phyloP scores from a whole-genome alignment of 2,888 invertebrate species.

The Teinopalpus imperialis region DNA sequence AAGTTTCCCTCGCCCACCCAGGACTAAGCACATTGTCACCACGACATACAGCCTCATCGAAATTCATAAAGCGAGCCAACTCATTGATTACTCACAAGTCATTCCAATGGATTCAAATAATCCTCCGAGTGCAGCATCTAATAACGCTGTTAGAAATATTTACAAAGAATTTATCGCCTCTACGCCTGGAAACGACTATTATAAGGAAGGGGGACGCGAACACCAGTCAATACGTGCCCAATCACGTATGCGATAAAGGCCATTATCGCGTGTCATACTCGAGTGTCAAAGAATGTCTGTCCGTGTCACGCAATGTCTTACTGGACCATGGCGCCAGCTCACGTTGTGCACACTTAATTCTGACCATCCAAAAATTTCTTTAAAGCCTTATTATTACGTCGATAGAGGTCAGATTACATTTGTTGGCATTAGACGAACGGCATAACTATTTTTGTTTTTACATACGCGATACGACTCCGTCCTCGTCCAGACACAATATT shows the following conservation, averaged over 20 bases:
- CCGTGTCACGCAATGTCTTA: slow-evolving; percentile 48
- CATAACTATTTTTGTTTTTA: slow-evolving; percentile 32
- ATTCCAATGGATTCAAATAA: not conserved
- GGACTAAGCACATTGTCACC: no score
- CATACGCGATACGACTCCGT: slow-evolving; percentile 59
- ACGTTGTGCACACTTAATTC: slow-evolving; percentile 39
- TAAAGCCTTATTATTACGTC: not conserved
- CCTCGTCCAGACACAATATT: slow-evolving; percentile 53
- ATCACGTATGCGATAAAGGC: slow-evolving; percentile 40
- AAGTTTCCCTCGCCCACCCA: no score
- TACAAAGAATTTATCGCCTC: slow-evolving; percentile 29
- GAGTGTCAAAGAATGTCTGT: slow-evolving; percentile 43
- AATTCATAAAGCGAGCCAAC: not conserved
- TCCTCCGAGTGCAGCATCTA: slow-evolving; percentile 4
- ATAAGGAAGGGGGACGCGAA: slow-evolving; percentile 26
- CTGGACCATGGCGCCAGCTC: slow-evolving; percentile 62
- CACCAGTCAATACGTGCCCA: slow-evolving; percentile 28
- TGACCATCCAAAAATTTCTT: slow-evolving; percentile 20
- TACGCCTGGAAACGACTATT: slow-evolving; percentile 30
- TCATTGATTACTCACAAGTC: slow-evolving; percentile 4
- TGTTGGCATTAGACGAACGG: not conserved
- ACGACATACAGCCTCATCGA: not conserved
- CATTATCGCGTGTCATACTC: slow-evolving; percentile 48
- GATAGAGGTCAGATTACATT: slow-evolving; percentile 9
- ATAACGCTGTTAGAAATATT: slow-evolving; percentile 27